A percentile compares a stretch with the other conserved stretches of the same genome.
phyloP scores from a whole-genome alignment of 2,797 vertebrate species.

The Anguilla megastoma region DNA sequence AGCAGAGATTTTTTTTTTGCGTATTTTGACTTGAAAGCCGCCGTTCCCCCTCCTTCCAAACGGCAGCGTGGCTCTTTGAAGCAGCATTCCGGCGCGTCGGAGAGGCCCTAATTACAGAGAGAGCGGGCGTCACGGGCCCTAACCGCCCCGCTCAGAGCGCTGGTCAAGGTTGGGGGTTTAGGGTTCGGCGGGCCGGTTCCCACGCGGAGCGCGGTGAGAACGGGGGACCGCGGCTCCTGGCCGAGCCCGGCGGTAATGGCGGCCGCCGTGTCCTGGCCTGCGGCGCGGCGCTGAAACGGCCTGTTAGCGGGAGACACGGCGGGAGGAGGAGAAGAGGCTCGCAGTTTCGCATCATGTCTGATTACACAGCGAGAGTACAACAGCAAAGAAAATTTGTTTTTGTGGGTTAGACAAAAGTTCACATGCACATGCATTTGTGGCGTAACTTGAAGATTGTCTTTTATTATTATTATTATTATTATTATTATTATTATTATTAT shows the following conservation, averaged over 20 bases:
- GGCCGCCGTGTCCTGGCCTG: background rate
- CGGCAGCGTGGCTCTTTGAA: slow-evolving; percentile 3
- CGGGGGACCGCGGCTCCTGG: background rate
- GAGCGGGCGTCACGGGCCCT: slow-evolving; percentile 18
- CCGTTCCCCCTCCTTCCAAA: slow-evolving; percentile 5
- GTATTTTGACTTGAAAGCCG: slow-evolving; percentile 15
- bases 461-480: too few species aligned
- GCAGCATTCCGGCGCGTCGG: slow-evolving; percentile 25
- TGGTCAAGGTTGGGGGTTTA: slow-evolving; percentile 70
- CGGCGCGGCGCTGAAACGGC: background rate
- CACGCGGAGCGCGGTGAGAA: slow-evolving; percentile 57
- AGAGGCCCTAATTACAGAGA: slow-evolving; percentile 26
- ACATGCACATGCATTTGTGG: too few species aligned
- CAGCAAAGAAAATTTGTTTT: too few species aligned
- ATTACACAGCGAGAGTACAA: background rate
- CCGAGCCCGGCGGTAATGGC: background rate
- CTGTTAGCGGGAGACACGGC: background rate
- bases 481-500: background rate
- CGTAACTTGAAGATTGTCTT: too few species aligned
- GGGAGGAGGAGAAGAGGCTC: too few species aligned
- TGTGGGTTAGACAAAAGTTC: too few species aligned
- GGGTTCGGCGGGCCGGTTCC: slow-evolving; percentile 63
- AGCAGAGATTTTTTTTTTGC: background rate
- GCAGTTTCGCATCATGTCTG: background rate
- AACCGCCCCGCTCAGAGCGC: slow-evolving; percentile 37